Percentiles rank a stretch among this genome's conserved stretches.
Evolutionary conservation across 2,797 vertebrate genomes (phyloP).

Genomic region (Scyliorhinus canicula): DNA sequence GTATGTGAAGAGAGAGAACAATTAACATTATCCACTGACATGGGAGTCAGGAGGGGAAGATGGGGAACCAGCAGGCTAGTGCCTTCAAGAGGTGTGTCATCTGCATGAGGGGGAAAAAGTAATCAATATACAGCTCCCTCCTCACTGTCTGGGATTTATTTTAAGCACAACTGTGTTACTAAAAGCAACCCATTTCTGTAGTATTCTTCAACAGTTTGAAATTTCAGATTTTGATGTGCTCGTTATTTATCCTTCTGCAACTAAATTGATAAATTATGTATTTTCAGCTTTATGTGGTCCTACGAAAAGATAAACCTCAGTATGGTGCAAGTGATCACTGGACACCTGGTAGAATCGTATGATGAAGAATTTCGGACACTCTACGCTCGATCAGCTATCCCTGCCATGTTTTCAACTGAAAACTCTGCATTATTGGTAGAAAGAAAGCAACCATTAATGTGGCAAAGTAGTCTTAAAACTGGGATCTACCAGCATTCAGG

Average conservation of each 20-base stretch:
- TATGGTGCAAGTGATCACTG: slow-evolving; percentile 92
- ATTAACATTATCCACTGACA: not conserved
- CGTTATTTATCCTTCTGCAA: slow-evolving; percentile 44
- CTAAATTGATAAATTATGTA: not conserved
- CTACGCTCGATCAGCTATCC: slow-evolving; percentile 78
- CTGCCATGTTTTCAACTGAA: slow-evolving; percentile 62
- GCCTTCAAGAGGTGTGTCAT: not conserved
- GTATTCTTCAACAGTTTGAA: not conserved
- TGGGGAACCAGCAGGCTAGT: not conserved
- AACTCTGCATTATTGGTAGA: slow-evolving; percentile 50
- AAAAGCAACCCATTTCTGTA: not conserved
- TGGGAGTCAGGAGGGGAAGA: not conserved
- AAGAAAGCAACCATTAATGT: slow-evolving; percentile 54
- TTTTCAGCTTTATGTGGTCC: slow-evolving; percentile 87
- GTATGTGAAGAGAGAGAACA: too few species aligned
- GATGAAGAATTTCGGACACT: slow-evolving; percentile 94
- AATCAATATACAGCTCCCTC: not conserved
- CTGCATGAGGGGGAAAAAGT: not conserved
- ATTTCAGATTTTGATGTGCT: too few species aligned
- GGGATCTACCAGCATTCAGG: slow-evolving; percentile 59
- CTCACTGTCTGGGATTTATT: not conserved
- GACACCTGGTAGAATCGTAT: slow-evolving; percentile 82
- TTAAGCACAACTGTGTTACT: not conserved
- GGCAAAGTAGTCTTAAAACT: slow-evolving; percentile 58
- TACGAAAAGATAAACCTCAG: slow-evolving; percentile 93